Evolutionary conservation across 2,113 vertebrate species (phyloP), one percentile per base, ranked within the genome.

Genomic region (Pristiophorus japonicus): DNA sequence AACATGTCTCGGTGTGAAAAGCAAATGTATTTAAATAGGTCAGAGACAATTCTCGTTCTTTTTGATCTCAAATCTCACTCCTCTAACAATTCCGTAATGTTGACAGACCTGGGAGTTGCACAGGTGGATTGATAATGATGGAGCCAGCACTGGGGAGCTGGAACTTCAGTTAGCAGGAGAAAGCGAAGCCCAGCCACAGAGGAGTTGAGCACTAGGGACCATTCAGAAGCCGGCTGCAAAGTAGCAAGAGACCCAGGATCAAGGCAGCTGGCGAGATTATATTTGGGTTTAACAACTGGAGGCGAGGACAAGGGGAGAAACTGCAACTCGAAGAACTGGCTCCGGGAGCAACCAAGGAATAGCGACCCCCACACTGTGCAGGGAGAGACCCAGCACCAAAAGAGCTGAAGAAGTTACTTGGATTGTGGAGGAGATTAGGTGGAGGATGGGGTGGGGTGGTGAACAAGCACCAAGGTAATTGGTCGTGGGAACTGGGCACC

Each of bases 1-100:
- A n/a, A n/a, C 12, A 88, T 59, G 47, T 24, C 10, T 55, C 47
- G 0, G 24, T 30, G 30, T 88, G 85, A 88, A 59, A 55, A 51
- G 70, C 70, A n/a, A 55, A 88, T 88, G 27, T 88, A 55, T 88
- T 88, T 88, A 88, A 88, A 30, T 88, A 47, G 85, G 85, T 88
- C 85, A 88, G 24, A 30, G 4, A 88, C 22, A 59, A 34, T 27
- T 55, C 85, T 88, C 30, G 3, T 7, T 70, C 67, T 73, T 85
- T 47, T 47, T 45, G 42, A 51, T 51, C 38, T 4, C 38, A 20
- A 75, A 85, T 85, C 42, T 45, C 81, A n/a, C 70, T 75, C 0
- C 24, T 55, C n/a, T 81, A n/a, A 81, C 75, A n/a, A 73, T 34
- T 73, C 70, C 34, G 70, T 73, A 5, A 81, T 0, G n/a, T 81